Evolutionary conservation across 2,797 vertebrate species (phyloP).

Genomic region (Lacerta bilineata): DNA sequence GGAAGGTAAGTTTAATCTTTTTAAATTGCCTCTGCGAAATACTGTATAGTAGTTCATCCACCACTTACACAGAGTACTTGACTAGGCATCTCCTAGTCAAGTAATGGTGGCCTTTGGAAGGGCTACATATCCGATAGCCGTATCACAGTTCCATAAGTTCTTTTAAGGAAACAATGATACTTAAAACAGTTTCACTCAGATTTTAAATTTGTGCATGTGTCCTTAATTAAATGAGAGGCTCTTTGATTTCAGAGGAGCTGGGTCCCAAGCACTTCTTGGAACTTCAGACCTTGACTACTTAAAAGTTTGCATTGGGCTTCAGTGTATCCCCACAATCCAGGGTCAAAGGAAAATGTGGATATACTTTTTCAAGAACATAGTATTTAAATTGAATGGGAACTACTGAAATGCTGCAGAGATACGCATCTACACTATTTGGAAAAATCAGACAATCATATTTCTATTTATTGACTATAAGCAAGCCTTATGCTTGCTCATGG

Average conservation of each 20-base stretch:
- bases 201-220: neutral
- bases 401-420: neutral
- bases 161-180: neutral
- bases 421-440: neutral
- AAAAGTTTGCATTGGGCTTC: neutral
- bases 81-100: neutral
- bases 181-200: neutral
- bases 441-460: too few relatives aligned
- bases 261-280: neutral
- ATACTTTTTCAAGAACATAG: neutral
- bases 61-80: neutral
- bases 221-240: neutral
- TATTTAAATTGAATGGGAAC: neutral
- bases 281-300: neutral
- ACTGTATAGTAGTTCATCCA: neutral
- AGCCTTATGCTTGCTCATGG: too few relatives aligned
- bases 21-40: neutral
- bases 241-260: neutral
- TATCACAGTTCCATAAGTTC: neutral
- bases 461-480: too few relatives aligned
- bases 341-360: neutral
- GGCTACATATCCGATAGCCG: too few relatives aligned
- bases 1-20: slow-evolving; percentile 88
- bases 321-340: neutral
- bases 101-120: neutral